Base-by-base conservation (phyloP, 2,888 invertebrate genomes). In the Volucella inanis region DNA sequence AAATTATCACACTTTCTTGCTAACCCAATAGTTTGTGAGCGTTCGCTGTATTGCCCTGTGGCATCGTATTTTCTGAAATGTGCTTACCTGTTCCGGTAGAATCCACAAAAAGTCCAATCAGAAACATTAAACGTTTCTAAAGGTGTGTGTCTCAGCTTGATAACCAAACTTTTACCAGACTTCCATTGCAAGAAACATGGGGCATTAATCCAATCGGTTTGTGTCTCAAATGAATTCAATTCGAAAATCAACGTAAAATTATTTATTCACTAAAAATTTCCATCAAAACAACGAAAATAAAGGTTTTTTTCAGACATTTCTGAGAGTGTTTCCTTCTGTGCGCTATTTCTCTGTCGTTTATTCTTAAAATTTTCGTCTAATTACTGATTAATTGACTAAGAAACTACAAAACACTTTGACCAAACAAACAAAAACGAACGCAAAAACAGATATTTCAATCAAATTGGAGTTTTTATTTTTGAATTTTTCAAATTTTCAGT, bases 341-440 rank as follows among this genome's bases (percentile, higher is more conserved):
- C 31, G 22, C 49, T 61, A 31, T 49, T n/a, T n/a, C 38, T 39
- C 3, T 6, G 14, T 74, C 41, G 45, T n/a, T 55, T 70, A 47
- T 68, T 62, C 12, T 65, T 76, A 47, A 59, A 71, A 80, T 74
- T 65, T 43, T 68, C 50, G 70, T 64, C 77, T 72, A 45, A 38
- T 59, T 64, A 67, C 49, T 61, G 14, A 52, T 72, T 71, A 22
- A 54, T 74, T 59, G 12, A 64, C 41, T 75, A 77, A 75, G 79
- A 84, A 84, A 84, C 71, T 84, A 84, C 75, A 76, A 84, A 87
- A 64, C 72, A 70, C 74, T 81, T 74, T 70, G 82, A 70, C 77
- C 67, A n/a, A 57, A 82, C 68, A 82, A 76, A 64, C 10, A 1
- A 31, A 38, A 18, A 61, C 38, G 2, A 12, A 22, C 18, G 18